Evolutionary conservation across 2,113 vertebrate species (phyloP), one percentile per base, ranked within the genome.

Genomic region (Pseudorectes ferrugineus): DNA sequence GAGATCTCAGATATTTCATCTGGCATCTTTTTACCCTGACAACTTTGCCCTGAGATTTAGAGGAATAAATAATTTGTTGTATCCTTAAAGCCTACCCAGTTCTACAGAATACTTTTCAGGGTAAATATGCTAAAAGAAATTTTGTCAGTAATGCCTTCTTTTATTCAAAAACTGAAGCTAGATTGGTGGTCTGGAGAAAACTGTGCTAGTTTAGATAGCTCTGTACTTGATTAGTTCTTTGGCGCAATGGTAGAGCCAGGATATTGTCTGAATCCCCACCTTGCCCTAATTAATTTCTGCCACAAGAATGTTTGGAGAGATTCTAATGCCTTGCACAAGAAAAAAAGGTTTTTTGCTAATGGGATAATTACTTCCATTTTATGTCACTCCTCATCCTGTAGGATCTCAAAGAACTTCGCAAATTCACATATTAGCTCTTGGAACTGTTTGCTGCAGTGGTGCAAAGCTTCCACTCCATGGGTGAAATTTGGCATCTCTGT

Each of bases 261-360:
- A 96, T 97, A 94, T 97, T 96, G 88, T 93, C 55, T 91, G 95
- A 94, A 93, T 95, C 62, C 36, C 94, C 92, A 96, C 95, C 96
- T 96, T 96, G 78, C 81, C 85, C 74, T 94, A 57, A 95, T 96
- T 96, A 96, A 90, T 94, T 93, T 94, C 82, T 88, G 38, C 96
- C 93, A 90, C 93, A 96, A 72, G 78, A 95, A 95, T 96, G 95
- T 92, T 94, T 82, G 88, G 66, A 96, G 70, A 92, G 68, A 79
- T 89, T 88, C 70, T 93, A 82, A 70, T 94, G 88, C 90, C 71
- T 89, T 92, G 45, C 71, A 75, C 90, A 86, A 55, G 80, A 59
- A 77, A 77, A 91, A 92, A 35, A 36, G 15, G 1, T 5, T 4
- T 35, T 89, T 88, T 93, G 66, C 43, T 96, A 96, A 95, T 94